phyloP scores from a whole-genome alignment of 1,140 invertebrate species.

The Steinernema khuongi region DNA sequence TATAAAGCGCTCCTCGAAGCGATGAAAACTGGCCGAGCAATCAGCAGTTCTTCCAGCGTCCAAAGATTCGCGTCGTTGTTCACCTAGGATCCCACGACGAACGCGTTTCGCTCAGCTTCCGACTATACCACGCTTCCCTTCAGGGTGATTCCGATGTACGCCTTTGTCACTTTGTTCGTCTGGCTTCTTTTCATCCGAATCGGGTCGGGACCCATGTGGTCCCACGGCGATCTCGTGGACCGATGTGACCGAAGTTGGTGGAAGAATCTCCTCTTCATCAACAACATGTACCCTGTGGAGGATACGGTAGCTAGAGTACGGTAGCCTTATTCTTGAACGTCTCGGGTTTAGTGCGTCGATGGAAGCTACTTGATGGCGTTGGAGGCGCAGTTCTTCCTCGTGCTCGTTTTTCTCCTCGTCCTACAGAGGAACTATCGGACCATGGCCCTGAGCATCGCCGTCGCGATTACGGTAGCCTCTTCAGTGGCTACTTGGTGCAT shows the following conservation, averaged over 20 bases:
- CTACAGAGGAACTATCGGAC: slow-evolving; percentile 9
- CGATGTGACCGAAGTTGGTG: slow-evolving; percentile 29
- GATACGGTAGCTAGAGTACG: slow-evolving; percentile 26
- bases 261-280: slow-evolving; percentile 41
- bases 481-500: slow-evolving; percentile 21
- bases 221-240: slow-evolving; percentile 29
- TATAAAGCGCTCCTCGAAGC: too few species aligned
- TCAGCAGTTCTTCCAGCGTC: too few species aligned
- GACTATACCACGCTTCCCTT: background rate
- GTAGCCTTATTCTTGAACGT: background rate
- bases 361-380: slow-evolving; percentile 35
- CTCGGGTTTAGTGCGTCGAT: slow-evolving; percentile 28
- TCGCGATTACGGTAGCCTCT: background rate
- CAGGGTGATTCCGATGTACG: slow-evolving; percentile 37
- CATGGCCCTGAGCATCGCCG: slow-evolving; percentile 18
- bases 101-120: too few species aligned
- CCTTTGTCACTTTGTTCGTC: slow-evolving; percentile 29
- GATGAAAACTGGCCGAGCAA: too few species aligned
- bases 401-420: slow-evolving; percentile 28
- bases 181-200: slow-evolving; percentile 25
- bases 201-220: slow-evolving; percentile 39
- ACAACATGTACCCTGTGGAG: slow-evolving; percentile 30
- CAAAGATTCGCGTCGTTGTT: too few species aligned
- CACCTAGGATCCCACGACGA: too few species aligned
- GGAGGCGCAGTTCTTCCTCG: slow-evolving; percentile 32